Percentiles rank a stretch among this genome's conserved stretches.
phyloP scores from a whole-genome alignment of 2,797 vertebrate species.

The Poecilia picta region DNA sequence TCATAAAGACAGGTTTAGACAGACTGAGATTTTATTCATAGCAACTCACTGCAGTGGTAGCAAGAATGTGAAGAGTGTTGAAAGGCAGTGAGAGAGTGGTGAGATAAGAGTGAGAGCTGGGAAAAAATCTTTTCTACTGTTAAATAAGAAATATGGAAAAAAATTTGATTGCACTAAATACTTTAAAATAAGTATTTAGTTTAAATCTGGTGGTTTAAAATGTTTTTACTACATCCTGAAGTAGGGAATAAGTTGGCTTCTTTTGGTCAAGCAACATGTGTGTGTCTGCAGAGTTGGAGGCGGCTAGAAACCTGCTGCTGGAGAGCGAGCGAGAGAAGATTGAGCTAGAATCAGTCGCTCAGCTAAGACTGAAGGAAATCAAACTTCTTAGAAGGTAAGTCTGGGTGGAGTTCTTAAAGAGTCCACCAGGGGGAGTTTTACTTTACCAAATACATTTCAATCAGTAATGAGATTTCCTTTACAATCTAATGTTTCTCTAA shows the following conservation, averaged over 20 bases:
- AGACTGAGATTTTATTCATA: neutral
- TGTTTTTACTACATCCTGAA: neutral
- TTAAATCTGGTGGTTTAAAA: neutral
- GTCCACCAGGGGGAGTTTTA: neutral
- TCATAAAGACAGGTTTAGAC: constrained; percentile 80
- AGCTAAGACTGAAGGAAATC: constrained; percentile 85
- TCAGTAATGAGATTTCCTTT: neutral
- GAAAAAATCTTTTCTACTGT: too few relatives aligned
- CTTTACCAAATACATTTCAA: neutral
- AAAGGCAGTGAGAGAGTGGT: too few relatives aligned
- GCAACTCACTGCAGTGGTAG: neutral
- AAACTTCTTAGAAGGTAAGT: constrained; percentile 43
- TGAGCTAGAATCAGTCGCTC: constrained; percentile 80
- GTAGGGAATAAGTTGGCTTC: neutral
- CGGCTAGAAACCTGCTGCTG: constrained; percentile 78
- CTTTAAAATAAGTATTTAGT: neutral
- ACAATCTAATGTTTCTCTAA: too few relatives aligned
- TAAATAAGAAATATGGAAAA: neutral
- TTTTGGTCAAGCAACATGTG: neutral
- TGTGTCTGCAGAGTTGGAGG: constrained; percentile 78
- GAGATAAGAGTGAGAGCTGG: neutral
- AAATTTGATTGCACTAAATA: neutral
- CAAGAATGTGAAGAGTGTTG: too few relatives aligned
- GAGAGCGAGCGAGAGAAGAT: constrained; percentile 83
- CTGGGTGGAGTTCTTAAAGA: neutral